phyloP scores from a whole-genome alignment of 2,888 invertebrate species.

The Didymodactylos carnosus region DNA sequence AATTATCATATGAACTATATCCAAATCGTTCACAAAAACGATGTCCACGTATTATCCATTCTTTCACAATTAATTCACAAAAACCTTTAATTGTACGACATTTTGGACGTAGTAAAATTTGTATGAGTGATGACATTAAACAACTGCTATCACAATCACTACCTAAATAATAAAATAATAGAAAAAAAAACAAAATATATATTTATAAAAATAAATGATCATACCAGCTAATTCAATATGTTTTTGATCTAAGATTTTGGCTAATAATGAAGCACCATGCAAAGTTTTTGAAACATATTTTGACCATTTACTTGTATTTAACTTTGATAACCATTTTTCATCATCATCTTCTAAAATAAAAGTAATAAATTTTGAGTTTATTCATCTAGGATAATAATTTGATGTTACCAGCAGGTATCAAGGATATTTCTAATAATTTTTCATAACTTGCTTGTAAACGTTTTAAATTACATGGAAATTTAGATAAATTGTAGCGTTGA shows the following conservation, averaged over 20 bases:
- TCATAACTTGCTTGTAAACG: background rate
- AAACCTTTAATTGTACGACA: slow-evolving; percentile 82
- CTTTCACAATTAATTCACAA: slow-evolving; percentile 80
- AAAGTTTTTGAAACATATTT: background rate
- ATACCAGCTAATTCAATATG: background rate
- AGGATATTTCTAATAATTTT: background rate
- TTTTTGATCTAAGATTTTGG: background rate
- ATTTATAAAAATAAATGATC: background rate
- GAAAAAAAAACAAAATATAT: too few relatives aligned
- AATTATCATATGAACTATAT: slow-evolving; percentile 56
- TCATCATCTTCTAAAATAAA: background rate
- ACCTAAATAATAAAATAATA: slow-evolving; percentile 24
- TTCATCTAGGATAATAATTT: background rate
- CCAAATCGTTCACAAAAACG: slow-evolving; percentile 68
- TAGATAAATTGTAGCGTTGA: background rate
- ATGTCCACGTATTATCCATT: slow-evolving; percentile 90
- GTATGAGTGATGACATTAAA: slow-evolving; percentile 73
- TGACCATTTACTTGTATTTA: background rate
- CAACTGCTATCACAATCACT: slow-evolving; percentile 78
- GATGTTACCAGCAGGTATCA: background rate
- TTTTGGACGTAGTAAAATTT: slow-evolving; percentile 84
- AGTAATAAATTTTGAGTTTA: background rate
- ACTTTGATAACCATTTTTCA: background rate
- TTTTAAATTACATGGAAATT: slow-evolving; percentile 1
- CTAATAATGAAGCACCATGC: background rate